phyloP scores from a whole-genome alignment of 2,888 invertebrate species.

The Drosophila peninsularis region DNA sequence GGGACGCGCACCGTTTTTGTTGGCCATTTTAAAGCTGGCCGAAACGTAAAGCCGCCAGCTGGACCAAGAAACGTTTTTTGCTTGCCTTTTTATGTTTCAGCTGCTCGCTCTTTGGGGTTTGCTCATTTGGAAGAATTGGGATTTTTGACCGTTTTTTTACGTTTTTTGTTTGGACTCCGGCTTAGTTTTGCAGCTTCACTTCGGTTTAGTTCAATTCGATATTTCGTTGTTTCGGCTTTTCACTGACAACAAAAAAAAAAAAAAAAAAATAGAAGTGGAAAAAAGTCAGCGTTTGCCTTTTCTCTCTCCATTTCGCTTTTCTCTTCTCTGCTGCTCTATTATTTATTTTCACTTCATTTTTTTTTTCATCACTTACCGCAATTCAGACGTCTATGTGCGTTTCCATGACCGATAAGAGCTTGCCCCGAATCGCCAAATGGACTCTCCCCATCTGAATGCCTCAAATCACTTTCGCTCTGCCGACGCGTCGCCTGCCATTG shows the following conservation, averaged over 20 bases:
- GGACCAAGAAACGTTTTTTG: slow-evolving; percentile 33
- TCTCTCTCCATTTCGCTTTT: slow-evolving; percentile 1
- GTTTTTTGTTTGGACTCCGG: slow-evolving; percentile 20
- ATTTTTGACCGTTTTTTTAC: slow-evolving; percentile 10
- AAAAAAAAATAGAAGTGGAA: too few relatives aligned
- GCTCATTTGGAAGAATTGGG: slow-evolving; percentile 72
- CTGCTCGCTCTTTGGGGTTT: slow-evolving; percentile 32
- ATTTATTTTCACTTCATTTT: slow-evolving; percentile 57
- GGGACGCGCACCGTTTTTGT: slow-evolving; percentile 23
- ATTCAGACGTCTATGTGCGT: slow-evolving; percentile 64
- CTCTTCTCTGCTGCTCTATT: slow-evolving; percentile 20
- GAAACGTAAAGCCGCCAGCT: slow-evolving; percentile 25
- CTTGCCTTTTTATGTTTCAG: slow-evolving; percentile 35
- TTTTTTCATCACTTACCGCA: slow-evolving; percentile 48
- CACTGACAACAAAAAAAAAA: background rate
- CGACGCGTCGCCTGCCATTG: background rate
- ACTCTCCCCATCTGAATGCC: slow-evolving; percentile 22
- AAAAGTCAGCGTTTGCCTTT: slow-evolving; percentile 20
- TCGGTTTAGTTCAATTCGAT: slow-evolving; percentile 17
- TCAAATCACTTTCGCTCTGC: slow-evolving; percentile 12
- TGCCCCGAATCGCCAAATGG: slow-evolving; percentile 37
- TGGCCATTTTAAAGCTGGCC: slow-evolving; percentile 41
- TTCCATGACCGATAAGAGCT: slow-evolving; percentile 53
- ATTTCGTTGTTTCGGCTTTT: slow-evolving; percentile 13
- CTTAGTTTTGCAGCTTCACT: slow-evolving; percentile 25